Evolutionary conservation across 1,140 invertebrate species (phyloP), one percentile per base, ranked within the genome.

Genomic region (Zophobas morio): DNA sequence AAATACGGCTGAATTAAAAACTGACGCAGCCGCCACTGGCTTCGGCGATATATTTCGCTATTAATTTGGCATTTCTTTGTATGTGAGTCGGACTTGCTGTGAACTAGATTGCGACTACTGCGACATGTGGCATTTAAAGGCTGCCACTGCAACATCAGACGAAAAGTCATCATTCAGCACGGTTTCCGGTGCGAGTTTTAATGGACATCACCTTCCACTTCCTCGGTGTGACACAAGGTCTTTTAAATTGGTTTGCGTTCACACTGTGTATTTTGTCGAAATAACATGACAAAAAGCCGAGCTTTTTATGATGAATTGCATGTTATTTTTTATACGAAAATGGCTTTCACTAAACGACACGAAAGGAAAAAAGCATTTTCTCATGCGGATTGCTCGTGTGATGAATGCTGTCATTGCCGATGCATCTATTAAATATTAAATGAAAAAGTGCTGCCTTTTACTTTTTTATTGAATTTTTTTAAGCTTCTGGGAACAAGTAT

Each of bases 111-210:
- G 20, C 20, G 20, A 20, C 20, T 66, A 20, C 20, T 66, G 39
- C 60, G 37, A 66, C 60, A 66, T 39, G 42, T 66, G 60, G 60
- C 60, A 66, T 66, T 66, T 66, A 66, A 66, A 66, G 60, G 60
- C 60, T 66, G 60, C 37, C 37, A 66, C 60, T 66, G 60, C 60
- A 42, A 40, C 60, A 66, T 42, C n/a, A 66, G 60, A 39, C 60
- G 33, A 66, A 66, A 66, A 66, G 60, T 66, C 60, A 66, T 66
- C 60, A 66, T 66, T 66, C 60, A 66, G 36, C 60, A 66, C 60
- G 60, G 60, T 66, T 66, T 66, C 60, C 60, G 60, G 60, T 66
- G 37, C 60, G 36, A 33, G n/a, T 66, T 66, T 46, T 66, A 66
- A 66, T 66, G 60, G 60, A 66, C 60, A 66, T 66, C 60, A 66